phyloP scores from a whole-genome alignment of 2,888 invertebrate species.

The Brachypterus glaber region DNA sequence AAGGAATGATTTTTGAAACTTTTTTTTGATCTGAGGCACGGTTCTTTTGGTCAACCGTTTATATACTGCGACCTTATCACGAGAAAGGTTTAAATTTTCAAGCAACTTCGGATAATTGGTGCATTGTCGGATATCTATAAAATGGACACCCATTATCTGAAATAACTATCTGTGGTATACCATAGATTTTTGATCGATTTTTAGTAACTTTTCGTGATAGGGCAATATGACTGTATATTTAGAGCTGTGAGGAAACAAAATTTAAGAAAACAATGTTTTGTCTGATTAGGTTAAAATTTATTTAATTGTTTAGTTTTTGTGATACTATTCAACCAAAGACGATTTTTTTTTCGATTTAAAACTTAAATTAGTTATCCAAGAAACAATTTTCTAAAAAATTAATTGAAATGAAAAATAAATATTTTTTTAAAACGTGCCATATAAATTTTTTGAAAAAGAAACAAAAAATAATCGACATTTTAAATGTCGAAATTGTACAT shows the following conservation, averaged over 20 bases:
- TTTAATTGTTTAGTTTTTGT: slow-evolving; percentile 37
- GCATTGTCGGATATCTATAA: no score
- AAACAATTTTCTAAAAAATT: slow-evolving; percentile 19
- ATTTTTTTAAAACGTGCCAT: slow-evolving; percentile 35
- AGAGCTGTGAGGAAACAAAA: slow-evolving; percentile 40
- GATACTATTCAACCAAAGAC: slow-evolving; percentile 42
- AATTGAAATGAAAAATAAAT: slow-evolving; percentile 27
- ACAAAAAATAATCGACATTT: slow-evolving; percentile 22
- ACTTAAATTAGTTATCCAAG: no score
- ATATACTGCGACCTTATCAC: no score
- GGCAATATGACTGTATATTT: slow-evolving; percentile 39
- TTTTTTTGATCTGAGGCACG: no score
- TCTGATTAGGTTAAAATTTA: slow-evolving; percentile 39
- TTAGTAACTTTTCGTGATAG: slow-evolving; percentile 4
- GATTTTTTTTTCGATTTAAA: slow-evolving; percentile 24
- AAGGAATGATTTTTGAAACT: no score
- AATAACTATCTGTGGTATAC: no score
- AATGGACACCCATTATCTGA: no score
- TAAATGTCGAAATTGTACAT: slow-evolving; percentile 23
- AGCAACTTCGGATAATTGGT: no score
- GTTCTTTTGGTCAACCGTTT: no score
- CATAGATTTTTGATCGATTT: slow-evolving; percentile 15
- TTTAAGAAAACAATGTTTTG: no score
- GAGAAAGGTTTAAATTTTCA: no score
- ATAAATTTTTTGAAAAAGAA: slow-evolving; percentile 20